Base-by-base conservation (phyloP, 1,140 invertebrate genomes). In the Phortica variegata region DNA sequence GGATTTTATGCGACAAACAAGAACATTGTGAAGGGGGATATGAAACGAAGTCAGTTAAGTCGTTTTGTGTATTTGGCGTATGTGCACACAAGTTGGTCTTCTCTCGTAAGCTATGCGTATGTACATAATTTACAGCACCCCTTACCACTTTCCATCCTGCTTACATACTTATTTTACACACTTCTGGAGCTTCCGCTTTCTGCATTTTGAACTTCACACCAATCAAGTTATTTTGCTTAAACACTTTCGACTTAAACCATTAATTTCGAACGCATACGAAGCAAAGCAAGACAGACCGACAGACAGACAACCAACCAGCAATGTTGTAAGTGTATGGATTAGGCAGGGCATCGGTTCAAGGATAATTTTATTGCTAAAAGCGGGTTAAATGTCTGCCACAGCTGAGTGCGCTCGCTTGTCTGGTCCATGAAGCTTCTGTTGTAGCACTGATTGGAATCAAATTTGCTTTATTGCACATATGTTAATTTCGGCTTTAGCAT, bases 161-260 rank as follows among this genome's bases (percentile, higher is more conserved):
- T 43, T 17, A 42, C 42, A 34, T 60, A 63, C 49, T 66, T 68
- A 55, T 40, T 57, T 68, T 73, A 73, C 73, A 73, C 70, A 73
- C 65, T 73, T 73, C 70, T 72, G 65, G n/a, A n/a, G n/a, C n/a
- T n/a, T n/a, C n/a, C n/a, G n/a, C n/a, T n/a, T n/a, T n/a, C n/a
- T n/a, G n/a, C n/a, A n/a, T n/a, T n/a, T n/a, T n/a, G n/a, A n/a
- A n/a, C n/a, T n/a, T n/a, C n/a, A n/a, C n/a, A n/a, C n/a, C n/a
- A n/a, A n/a, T n/a, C n/a, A n/a, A n/a, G n/a, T n/a, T 60, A 63
- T 50, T 66, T 68, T 58, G 40, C 54, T 68, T 73, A 73, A 73
- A 73, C 70, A 73, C 65, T 73, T 73, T 73, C 73, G 65, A 65
- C 69, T 73, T 73, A 73, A 73, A 73, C 69, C 69, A 73, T 73